These are phyloP conservation scores for Esox masquinongy DNA, from an alignment of 2,797 vertebrate genomes.

Conservation along the genomic window DNA sequence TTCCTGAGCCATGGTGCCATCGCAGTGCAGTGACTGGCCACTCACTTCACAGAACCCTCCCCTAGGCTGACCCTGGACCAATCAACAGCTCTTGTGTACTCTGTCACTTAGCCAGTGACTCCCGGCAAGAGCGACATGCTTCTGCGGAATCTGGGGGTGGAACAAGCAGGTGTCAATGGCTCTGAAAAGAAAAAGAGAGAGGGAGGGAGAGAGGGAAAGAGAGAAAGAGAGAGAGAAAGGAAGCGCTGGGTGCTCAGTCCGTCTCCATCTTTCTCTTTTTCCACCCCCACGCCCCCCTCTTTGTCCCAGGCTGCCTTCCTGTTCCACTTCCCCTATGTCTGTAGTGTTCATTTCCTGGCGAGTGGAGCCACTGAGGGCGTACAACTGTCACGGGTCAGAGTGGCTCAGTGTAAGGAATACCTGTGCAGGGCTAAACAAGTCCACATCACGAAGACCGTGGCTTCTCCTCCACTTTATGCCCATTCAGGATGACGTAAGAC, in stretches of 20 bases:
- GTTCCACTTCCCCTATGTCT: neutral
- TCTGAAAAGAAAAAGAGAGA: neutral
- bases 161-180: constrained; percentile 32
- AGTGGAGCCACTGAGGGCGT: neutral
- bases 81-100: constrained; percentile 71
- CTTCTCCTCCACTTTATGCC: neutral
- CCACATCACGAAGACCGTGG: neutral
- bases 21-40: constrained; percentile 6
- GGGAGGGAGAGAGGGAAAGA: neutral
- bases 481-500: neutral
- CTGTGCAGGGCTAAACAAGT: neutral
- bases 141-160: constrained; percentile 47
- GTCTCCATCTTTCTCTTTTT: neutral
- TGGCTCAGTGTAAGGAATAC: neutral
- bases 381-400: neutral
- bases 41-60: constrained; percentile 11
- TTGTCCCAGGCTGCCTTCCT: constrained; percentile 36
- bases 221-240: neutral
- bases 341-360: neutral
- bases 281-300: constrained; percentile 8
- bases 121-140: constrained; percentile 49
- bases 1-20: neutral
- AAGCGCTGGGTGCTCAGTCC: constrained; percentile 4
- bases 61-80: constrained; percentile 25
- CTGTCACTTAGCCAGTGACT: constrained; percentile 70